Evolutionary conservation across 2,113 vertebrate species (phyloP).

Genomic region (Danio rerio): GRCz12tu NC_133193.1:51487001-51487500

Average conservation of each 20-base stretch:
- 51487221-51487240: background rate
- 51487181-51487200: background rate
- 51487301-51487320: no score
- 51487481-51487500: no score
- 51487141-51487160: background rate
- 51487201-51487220: background rate
- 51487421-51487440: no score
- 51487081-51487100: background rate
- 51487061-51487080: background rate
- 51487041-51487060: background rate
- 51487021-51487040: background rate
- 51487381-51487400: no score
- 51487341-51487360: no score
- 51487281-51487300: no score
- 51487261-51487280: background rate
- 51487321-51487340: no score
- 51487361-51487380: no score
- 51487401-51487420: no score
- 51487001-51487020: background rate
- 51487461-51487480: no score
- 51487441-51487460: no score
- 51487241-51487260: no score
- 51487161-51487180: background rate
- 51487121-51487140: background rate
- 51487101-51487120: background rate